phyloP scores from a whole-genome alignment of 2,888 invertebrate species.

The Polydrusus pterygomalis region DNA sequence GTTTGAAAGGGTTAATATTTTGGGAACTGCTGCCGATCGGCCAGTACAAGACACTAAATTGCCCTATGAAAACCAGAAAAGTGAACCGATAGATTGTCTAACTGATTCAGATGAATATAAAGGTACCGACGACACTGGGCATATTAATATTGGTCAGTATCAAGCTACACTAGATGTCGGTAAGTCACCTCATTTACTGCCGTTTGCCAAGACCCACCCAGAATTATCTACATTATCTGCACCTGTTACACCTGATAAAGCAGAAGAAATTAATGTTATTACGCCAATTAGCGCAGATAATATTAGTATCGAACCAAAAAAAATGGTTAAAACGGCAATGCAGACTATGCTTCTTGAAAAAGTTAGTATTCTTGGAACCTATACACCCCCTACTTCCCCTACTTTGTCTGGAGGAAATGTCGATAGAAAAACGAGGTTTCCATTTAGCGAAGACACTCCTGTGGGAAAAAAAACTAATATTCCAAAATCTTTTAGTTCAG shows the following conservation, averaged over 20 bases:
- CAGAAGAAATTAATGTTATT: conserved; percentile 54
- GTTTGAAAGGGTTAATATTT: conserved; percentile 36
- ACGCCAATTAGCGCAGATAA: conserved; percentile 58
- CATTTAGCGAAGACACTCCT: conserved; percentile 35
- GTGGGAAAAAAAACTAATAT: conserved; percentile 46
- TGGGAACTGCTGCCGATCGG: conserved; percentile 5
- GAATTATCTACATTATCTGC: background rate
- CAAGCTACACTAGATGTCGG: background rate
- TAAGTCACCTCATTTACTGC: background rate
- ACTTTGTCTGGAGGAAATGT: conserved; percentile 15
- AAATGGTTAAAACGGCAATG: conserved; percentile 64
- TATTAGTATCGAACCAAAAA: conserved; percentile 43
- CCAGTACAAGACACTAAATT: background rate
- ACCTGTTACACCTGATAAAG: background rate
- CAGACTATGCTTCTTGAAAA: conserved; percentile 68
- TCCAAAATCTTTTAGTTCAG: conserved; percentile 58
- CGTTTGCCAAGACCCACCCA: background rate
- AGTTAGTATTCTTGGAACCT: conserved; percentile 65
- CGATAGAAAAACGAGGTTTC: conserved; percentile 26
- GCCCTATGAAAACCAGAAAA: background rate
- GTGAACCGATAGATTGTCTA: background rate
- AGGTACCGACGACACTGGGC: background rate
- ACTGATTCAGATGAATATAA: background rate
- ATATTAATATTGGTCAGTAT: background rate
- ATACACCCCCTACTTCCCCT: conserved; percentile 65